Base-by-base conservation (phyloP, 1,140 invertebrate species). In the Notospermus geniculatus region DNA sequence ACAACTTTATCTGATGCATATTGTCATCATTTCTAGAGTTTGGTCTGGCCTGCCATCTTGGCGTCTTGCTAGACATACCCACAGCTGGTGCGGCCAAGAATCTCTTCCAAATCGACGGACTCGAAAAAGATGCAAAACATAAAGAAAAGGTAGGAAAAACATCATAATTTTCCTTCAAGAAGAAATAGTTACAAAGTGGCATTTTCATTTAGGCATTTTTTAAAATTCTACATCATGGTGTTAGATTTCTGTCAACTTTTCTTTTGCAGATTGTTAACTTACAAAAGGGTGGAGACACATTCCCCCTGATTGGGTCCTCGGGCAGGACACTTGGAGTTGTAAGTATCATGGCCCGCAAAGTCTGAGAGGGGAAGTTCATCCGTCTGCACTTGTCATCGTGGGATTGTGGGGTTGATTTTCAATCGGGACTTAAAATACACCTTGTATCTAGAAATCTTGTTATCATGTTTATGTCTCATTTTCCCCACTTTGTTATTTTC, bases 21-120 rank as follows among this genome's bases (percentile, higher is more conserved):
- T n/a, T n/a, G n/a, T n/a, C 23, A 27, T 68, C 60, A 54, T 50
- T 32, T 69, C 28, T 60, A 78, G 73, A 66, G 46, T 80, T 82
- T 70, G 80, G 80, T 13, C 59, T 80, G 32, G 80, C 80, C 2
- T 77, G 77, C 64, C 80, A 81, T 53, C 64, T 82, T 23, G 80
- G 80, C 28, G 76, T 80, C 17, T 41, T 75, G 11, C 59, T 75
- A 32, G 73, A 74, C 45, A 56, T 75, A 7, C 78, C 80, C 7
- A 75, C 73, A 57, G 66, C 82, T 54, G 80, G 80, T 41, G 76
- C 80, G 17, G 77, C 78, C 11, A 82, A 82, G 62, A 79, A 74
- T 28, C 66, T 80, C 4, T 77, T 75, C 19, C 71, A 75, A 43
- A 72, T 79, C 1, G 78, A 77, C 64, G 78, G 76, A 5, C 39